Conservation (phyloP, 2,888 invertebrate genomes). For the Drepanosiphum platanoidis region DNA sequence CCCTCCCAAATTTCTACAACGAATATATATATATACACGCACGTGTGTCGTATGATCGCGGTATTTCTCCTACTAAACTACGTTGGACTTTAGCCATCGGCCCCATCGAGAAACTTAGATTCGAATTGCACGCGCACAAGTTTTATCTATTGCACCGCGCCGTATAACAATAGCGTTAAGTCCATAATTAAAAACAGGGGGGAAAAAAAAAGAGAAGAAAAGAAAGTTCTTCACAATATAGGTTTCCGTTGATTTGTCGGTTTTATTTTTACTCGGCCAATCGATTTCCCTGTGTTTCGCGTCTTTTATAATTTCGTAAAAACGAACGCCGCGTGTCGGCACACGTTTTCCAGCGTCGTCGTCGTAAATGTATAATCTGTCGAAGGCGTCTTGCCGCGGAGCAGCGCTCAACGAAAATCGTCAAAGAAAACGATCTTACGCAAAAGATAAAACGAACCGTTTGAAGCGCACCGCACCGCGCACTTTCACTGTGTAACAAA, state of each 20-base stretch:
- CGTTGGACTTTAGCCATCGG: background rate
- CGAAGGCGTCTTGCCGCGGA: background rate
- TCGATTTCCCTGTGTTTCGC: background rate
- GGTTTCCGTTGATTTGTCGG: background rate
- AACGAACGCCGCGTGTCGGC: background rate
- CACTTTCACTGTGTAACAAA: background rate
- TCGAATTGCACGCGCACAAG: background rate
- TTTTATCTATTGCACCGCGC: background rate
- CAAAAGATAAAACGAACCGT: slow-evolving; percentile 8
- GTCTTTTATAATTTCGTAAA: background rate
- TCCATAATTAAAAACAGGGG: slow-evolving; percentile 1
- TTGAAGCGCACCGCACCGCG: background rate
- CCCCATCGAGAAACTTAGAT: background rate
- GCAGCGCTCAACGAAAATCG: background rate
- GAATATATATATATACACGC: background rate
- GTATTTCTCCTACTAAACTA: background rate
- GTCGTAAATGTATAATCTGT: slow-evolving; percentile 17
- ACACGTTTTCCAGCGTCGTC: background rate
- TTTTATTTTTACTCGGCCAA: background rate
- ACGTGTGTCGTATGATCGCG: background rate
- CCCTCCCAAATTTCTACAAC: background rate
- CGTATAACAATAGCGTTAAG: background rate
- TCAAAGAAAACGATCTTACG: slow-evolving; percentile 29
- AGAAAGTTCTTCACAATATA: background rate
- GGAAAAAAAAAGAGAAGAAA: too few species aligned